A percentile compares a stretch with the other conserved stretches of the same genome.
Conservation (phyloP, 2,888 invertebrate species). For the Apodemia zela region DNA sequence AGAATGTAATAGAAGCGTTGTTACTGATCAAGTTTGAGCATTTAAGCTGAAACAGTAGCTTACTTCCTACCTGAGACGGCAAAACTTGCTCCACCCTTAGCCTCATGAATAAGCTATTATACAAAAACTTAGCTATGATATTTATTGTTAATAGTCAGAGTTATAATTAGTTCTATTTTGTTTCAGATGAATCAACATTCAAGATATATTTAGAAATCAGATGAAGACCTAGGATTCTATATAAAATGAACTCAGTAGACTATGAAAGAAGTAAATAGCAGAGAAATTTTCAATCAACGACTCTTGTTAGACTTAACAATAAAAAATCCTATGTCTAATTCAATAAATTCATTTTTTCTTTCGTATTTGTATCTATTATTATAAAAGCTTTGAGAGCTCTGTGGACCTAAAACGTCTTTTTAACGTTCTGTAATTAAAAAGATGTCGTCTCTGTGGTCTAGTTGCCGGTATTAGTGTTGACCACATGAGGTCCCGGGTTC, state of each 20-base stretch:
- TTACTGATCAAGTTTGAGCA: conserved; percentile 65
- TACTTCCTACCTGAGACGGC: conserved; percentile 77
- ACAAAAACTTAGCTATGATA: conserved; percentile 17
- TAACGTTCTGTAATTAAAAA: too few relatives aligned
- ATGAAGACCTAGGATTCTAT: neutral
- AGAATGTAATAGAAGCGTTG: conserved; percentile 42
- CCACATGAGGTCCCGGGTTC: too few relatives aligned
- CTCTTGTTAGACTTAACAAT: too few relatives aligned
- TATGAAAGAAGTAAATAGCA: neutral
- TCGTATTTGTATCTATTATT: too few relatives aligned
- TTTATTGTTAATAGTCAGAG: neutral
- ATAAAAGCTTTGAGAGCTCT: too few relatives aligned
- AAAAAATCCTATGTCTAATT: too few relatives aligned
- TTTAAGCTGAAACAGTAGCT: conserved; percentile 78
- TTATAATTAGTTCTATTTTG: neutral
- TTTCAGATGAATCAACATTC: neutral
- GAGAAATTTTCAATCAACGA: too few relatives aligned
- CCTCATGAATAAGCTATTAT: conserved; percentile 16
- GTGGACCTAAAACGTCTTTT: too few relatives aligned
- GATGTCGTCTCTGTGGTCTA: too few relatives aligned
- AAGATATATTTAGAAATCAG: neutral
- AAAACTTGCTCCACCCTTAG: conserved; percentile 52
- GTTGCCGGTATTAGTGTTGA: too few relatives aligned
- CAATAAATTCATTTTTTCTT: too few relatives aligned
- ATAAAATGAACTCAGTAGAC: neutral